Base-by-base conservation (phyloP, 2,113 vertebrate genomes). In the Paraplagusia blochii region DNA sequence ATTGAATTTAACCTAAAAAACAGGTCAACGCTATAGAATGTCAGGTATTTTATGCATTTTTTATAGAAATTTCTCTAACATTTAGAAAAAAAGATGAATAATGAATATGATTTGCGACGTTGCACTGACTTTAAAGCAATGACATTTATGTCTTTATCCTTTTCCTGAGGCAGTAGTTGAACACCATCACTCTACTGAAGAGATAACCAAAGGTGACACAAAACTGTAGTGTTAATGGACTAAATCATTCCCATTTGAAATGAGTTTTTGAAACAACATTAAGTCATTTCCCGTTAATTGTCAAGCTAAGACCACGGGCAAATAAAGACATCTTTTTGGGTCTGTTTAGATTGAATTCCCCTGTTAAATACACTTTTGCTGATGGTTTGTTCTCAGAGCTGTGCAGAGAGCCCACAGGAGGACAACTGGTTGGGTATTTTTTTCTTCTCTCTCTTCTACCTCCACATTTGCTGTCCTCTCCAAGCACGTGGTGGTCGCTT, bases 401-500 rank as follows among this genome's bases (percentile, higher is more conserved):
- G 63, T 52, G 49, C 60, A 56, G 79, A 68, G 62, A 73, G 58
- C 58, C 14, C 60, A 47, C 58, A 64, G 52, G 68, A 51, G 60
- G 66, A 80, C 76, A 75, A 61, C 74, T 29, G 22, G 22, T 29
- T 29, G 22, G 22, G 6, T 29, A 4, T 29, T 29, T 29, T 77
- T 77, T 67, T 69, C 61, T 53, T 59, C 52, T 81, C 51, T 74
- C 68, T 58, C 53, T 55, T 71, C 72, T 70, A 58, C 62, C 60
- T 73, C 55, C 66, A 68, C 75, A 69, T 52, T 66, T 76, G 54
- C 61, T 58, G 55, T 70, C 59, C 59, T 64, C 62, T 72, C 51
- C 53, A 34, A 52, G 64, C 51, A 53, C 65, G 50, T 66, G 69
- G 72, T 74, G 73, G 22, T 67, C 60, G 50, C 56, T 53, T 22